phyloP scores from a whole-genome alignment of 1,140 invertebrate genomes.

The Tribolium madens region DNA sequence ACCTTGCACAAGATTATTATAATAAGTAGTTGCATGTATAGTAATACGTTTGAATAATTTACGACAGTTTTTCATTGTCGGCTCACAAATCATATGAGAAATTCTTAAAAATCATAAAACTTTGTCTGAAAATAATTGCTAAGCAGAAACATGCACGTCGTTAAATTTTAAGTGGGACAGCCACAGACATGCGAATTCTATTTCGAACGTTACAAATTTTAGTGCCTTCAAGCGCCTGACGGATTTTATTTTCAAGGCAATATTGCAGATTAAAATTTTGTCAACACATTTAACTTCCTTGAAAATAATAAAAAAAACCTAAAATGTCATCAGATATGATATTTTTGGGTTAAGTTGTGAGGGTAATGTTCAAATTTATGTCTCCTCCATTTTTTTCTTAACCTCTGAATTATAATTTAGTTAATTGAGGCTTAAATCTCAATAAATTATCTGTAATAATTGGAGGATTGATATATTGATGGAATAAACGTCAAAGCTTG shows the following conservation, averaged over 20 bases:
- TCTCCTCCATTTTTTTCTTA: too few relatives aligned
- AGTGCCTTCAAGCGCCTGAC: neutral
- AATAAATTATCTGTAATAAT: too few relatives aligned
- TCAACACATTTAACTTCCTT: neutral
- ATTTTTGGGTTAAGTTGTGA: too few relatives aligned
- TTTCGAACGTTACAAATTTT: constrained; percentile 6
- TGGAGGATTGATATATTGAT: too few relatives aligned
- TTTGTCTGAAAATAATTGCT: constrained; percentile 27
- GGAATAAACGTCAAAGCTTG: neutral
- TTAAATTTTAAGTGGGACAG: constrained; percentile 14
- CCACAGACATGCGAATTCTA: constrained; percentile 25
- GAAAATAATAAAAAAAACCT: neutral
- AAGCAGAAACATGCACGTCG: constrained; percentile 22
- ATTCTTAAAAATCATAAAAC: constrained; percentile 26
- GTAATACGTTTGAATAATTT: constrained; percentile 18
- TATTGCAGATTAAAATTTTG: neutral
- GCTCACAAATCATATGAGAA: constrained; percentile 10
- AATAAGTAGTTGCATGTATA: constrained; percentile 24
- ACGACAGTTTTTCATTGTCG: constrained; percentile 4
- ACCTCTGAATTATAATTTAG: too few relatives aligned
- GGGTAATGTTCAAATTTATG: too few relatives aligned
- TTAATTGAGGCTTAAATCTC: too few relatives aligned
- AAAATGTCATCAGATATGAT: too few relatives aligned
- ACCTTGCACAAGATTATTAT: constrained; percentile 9
- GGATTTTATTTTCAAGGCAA: neutral